These are phyloP conservation scores for Rhynchophorus ferrugineus DNA, from an alignment of 1,140 invertebrate species.

Conservation along the genomic window DNA sequence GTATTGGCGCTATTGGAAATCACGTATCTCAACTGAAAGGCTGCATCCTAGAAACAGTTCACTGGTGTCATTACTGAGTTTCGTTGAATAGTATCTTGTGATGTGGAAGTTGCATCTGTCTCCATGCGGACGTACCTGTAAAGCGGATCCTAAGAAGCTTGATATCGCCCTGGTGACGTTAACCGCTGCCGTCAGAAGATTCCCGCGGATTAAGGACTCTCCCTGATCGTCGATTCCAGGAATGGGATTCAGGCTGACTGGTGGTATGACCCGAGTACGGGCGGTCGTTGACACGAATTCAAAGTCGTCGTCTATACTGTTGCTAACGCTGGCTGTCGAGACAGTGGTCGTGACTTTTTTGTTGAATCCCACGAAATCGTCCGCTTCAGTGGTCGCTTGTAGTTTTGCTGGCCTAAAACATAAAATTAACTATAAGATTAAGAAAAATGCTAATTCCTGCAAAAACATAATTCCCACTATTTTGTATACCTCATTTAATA, in stretches of 20 bases:
- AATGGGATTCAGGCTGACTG: conserved; percentile 34
- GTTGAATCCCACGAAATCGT: conserved; percentile 1
- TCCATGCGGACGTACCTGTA: too few species aligned
- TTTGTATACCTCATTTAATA: too few species aligned
- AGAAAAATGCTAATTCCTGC: too few species aligned
- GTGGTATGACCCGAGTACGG: conserved; percentile 25
- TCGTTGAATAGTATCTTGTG: too few species aligned
- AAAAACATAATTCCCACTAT: too few species aligned
- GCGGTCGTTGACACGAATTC: conserved; percentile 18
- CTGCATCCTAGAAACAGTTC: not conserved
- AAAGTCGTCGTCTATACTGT: conserved; percentile 25
- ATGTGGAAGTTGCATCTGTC: too few species aligned
- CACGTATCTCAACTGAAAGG: not conserved
- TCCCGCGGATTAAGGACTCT: conserved; percentile 45
- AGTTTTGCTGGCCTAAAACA: conserved; percentile 6
- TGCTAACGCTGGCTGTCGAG: conserved; percentile 27
- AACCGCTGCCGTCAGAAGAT: conserved; percentile 59
- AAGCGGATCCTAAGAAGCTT: conserved; percentile 63
- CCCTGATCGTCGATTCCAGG: conserved; percentile 32
- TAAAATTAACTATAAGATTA: too few species aligned
- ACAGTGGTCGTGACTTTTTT: conserved; percentile 17
- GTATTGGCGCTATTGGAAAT: not conserved
- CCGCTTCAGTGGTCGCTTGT: conserved; percentile 5
- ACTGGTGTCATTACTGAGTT: not conserved
- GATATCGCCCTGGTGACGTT: conserved; percentile 65